These are phyloP conservation scores for Monopterus albus DNA, from an alignment of 2,113 vertebrate species.

Conservation along the genomic window DNA sequence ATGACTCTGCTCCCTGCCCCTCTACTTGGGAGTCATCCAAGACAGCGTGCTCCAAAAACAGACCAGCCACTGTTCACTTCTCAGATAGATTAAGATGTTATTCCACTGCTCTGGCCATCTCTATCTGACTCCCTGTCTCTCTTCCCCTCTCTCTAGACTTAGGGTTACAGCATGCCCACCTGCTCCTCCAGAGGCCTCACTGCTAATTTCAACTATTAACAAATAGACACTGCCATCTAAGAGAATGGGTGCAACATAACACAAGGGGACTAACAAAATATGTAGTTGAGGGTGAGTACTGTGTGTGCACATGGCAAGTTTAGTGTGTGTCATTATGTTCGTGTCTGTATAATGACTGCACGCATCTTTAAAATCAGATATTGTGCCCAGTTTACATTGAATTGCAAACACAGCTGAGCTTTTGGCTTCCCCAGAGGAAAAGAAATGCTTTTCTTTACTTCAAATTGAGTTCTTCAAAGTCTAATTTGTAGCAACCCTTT, in stretches of 20 bases:
- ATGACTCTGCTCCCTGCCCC: slow-evolving; percentile 74
- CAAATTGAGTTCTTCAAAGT: slow-evolving; percentile 81
- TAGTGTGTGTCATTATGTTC: slow-evolving; percentile 27
- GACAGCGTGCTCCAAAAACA: slow-evolving; percentile 78
- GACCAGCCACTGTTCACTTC: slow-evolving; percentile 80
- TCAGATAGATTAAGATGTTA: slow-evolving; percentile 82
- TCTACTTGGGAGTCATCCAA: slow-evolving; percentile 78
- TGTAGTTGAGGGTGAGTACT: slow-evolving; percentile 3
- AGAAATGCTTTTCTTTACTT: slow-evolving; percentile 76
- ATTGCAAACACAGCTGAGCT: slow-evolving; percentile 77
- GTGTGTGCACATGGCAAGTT: slow-evolving; percentile 23
- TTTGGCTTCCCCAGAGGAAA: slow-evolving; percentile 69
- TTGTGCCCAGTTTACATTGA: slow-evolving; percentile 77
- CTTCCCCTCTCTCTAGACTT: slow-evolving; percentile 10
- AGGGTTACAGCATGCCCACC: slow-evolving; percentile 41
- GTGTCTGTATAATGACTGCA: slow-evolving; percentile 51
- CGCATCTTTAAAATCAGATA: slow-evolving; percentile 68
- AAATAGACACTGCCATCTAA: slow-evolving; percentile 56
- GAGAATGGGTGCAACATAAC: slow-evolving; percentile 49
- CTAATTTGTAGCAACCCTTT: slow-evolving; percentile 82
- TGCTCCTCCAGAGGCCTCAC: slow-evolving; percentile 44
- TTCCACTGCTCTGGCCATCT: slow-evolving; percentile 70
- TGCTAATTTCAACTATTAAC: slow-evolving; percentile 60
- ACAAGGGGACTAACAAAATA: slow-evolving; percentile 34
- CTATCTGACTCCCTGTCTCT: slow-evolving; percentile 36